Percentiles rank a stretch among this genome's conserved stretches.
Evolutionary conservation across 2,113 vertebrate species (phyloP).

Genomic region (Rissa tridactyla): DNA sequence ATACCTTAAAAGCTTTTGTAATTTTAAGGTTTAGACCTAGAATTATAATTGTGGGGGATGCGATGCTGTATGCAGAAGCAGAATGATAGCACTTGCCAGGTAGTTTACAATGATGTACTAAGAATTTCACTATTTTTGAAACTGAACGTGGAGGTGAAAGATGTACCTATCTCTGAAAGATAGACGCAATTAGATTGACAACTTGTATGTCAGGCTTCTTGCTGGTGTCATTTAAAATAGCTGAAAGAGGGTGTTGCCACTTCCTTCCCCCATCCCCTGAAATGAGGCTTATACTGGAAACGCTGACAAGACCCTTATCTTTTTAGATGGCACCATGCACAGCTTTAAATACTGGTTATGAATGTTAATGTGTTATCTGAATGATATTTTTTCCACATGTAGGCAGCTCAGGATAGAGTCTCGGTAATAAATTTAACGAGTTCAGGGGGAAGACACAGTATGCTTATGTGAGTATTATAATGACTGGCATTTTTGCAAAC

Average conservation of each 20-base stretch:
- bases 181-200: background rate
- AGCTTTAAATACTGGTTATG: constrained; percentile 52
- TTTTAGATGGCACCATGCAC: constrained; percentile 21
- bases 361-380: constrained; percentile 52
- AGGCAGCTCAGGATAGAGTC: constrained; percentile 26
- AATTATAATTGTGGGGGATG: background rate
- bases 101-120: background rate
- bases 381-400: constrained; percentile 40
- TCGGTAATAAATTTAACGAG: constrained; percentile 38
- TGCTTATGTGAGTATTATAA: constrained; percentile 47
- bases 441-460: background rate
- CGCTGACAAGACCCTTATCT: constrained; percentile 27
- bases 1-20: background rate
- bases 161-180: background rate
- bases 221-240: background rate
- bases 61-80: background rate
- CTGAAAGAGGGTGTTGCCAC: background rate
- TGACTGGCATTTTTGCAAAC: constrained; percentile 62
- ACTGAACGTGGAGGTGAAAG: background rate
- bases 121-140: background rate
- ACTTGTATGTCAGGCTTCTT: background rate
- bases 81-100: background rate
- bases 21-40: background rate
- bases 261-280: background rate
- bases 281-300: background rate